A percentile compares a stretch with the other conserved stretches of the same genome.
Evolutionary conservation across 1,140 invertebrate species (phyloP).

Genomic region (Drosophila ananassae): DNA sequence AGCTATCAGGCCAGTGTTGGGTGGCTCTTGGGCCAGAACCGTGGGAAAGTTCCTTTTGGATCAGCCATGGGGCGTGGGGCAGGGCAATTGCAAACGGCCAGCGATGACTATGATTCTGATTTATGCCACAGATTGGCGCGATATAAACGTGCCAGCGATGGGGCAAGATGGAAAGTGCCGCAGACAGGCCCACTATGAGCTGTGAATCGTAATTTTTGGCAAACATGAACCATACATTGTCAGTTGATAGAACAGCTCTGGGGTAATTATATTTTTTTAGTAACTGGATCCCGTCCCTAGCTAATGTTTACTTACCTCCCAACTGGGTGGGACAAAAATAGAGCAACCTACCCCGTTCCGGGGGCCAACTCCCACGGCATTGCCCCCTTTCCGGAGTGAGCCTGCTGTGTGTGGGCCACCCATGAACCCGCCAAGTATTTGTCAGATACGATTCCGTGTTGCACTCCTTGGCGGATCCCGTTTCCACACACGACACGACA

Average conservation of each 20-base stretch:
- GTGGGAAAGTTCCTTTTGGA: slow-evolving; percentile 60
- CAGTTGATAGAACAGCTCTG: not conserved
- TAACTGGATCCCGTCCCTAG: slow-evolving; percentile 5
- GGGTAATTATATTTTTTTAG: slow-evolving; percentile 1
- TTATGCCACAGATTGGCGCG: slow-evolving; percentile 65
- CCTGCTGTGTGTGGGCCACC: slow-evolving; percentile 54
- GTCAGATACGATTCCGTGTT: slow-evolving; percentile 61
- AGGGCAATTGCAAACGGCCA: slow-evolving; percentile 29
- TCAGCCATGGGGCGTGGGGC: not conserved
- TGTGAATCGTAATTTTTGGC: slow-evolving; percentile 26
- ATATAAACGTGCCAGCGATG: slow-evolving; percentile 62
- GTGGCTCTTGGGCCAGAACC: slow-evolving; percentile 55
- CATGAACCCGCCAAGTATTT: slow-evolving; percentile 57
- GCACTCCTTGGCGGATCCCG: slow-evolving; percentile 37
- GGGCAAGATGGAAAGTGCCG: slow-evolving; percentile 25
- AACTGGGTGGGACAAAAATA: slow-evolving; percentile 48
- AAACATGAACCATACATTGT: slow-evolving; percentile 1
- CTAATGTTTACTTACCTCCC: slow-evolving; percentile 38
- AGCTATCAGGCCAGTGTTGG: slow-evolving; percentile 24
- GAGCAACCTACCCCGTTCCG: slow-evolving; percentile 34
- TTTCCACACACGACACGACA: slow-evolving; percentile 31
- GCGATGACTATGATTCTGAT: slow-evolving; percentile 63
- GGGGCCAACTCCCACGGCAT: slow-evolving; percentile 54
- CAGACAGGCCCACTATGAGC: slow-evolving; percentile 13
- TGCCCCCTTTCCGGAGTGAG: slow-evolving; percentile 1